Conservation (phyloP, 2,113 vertebrate species). For the Dipodomys ordii region DNA sequence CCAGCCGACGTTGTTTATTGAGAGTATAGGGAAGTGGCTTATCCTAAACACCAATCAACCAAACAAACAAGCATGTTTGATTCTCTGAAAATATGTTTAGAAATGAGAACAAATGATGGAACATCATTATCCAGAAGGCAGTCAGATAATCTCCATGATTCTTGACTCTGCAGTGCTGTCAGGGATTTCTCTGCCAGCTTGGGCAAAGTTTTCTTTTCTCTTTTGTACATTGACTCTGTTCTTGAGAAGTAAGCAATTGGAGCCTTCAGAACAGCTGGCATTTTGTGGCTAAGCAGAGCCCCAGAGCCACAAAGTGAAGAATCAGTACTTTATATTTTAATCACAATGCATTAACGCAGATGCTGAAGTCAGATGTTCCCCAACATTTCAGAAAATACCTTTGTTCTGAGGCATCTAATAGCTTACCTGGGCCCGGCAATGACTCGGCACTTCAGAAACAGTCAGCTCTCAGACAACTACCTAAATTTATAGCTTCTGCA, state of each 20-base stretch:
- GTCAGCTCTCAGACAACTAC: neutral
- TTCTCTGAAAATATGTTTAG: neutral
- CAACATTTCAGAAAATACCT: slow-evolving; percentile 6
- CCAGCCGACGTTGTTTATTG: neutral
- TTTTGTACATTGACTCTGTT: neutral
- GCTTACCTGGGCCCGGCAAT: neutral
- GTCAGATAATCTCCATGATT: neutral
- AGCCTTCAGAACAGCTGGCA: slow-evolving; percentile 45
- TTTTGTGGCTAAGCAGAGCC: slow-evolving; percentile 63
- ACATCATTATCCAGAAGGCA: neutral
- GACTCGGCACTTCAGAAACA: neutral
- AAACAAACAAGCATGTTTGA: neutral
- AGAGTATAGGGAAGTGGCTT: neutral
- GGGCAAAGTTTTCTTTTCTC: neutral
- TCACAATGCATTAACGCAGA: neutral
- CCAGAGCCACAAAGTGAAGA: slow-evolving; percentile 33
- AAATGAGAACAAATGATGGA: neutral
- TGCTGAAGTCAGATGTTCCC: slow-evolving; percentile 46
- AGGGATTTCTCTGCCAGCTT: neutral
- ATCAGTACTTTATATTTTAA: slow-evolving; percentile 51
- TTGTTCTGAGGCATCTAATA: neutral
- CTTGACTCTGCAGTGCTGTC: neutral
- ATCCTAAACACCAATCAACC: neutral
- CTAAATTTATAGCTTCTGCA: neutral
- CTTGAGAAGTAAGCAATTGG: slow-evolving; percentile 35